A percentile compares a stretch with the other conserved stretches of the same genome.
Evolutionary conservation across 2,888 invertebrate genomes (phyloP).

Genomic region (Euzophera pinguis): DNA sequence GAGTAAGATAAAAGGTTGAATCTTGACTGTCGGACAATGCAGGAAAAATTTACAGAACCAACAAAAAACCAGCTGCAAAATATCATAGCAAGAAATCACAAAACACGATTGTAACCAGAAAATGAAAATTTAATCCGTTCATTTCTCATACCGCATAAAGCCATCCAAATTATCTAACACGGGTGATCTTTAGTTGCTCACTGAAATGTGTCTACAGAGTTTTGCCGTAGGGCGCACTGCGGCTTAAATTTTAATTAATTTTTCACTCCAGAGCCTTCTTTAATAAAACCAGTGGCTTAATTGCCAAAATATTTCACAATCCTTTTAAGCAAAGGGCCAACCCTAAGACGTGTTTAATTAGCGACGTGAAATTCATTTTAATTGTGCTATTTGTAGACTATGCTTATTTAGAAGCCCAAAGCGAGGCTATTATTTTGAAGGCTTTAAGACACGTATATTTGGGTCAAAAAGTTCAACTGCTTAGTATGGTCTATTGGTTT

Average conservation of each 20-base stretch:
- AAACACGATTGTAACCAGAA: constrained; percentile 22
- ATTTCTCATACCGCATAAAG: constrained; percentile 51
- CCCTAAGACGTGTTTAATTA: constrained; percentile 62
- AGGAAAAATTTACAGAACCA: too few relatives aligned
- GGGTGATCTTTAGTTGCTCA: constrained; percentile 71
- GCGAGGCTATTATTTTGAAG: constrained; percentile 12
- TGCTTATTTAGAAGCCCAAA: constrained; percentile 11
- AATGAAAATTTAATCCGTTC: constrained; percentile 42
- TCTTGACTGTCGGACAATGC: too few relatives aligned
- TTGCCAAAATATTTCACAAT: constrained; percentile 68
- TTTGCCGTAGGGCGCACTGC: constrained; percentile 54
- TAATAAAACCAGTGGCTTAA: constrained; percentile 59
- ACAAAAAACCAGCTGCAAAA: background rate
- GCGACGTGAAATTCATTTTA: constrained; percentile 42
- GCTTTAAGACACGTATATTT: constrained; percentile 12
- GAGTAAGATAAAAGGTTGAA: too few relatives aligned
- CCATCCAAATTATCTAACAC: constrained; percentile 66
- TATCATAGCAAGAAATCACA: background rate
- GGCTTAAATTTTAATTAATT: constrained; percentile 76
- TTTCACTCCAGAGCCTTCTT: constrained; percentile 69
- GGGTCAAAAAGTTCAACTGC: background rate
- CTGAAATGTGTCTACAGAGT: constrained; percentile 60
- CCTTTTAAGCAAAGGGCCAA: constrained; percentile 42
- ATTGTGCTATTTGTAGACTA: constrained; percentile 29
- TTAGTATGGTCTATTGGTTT: too few relatives aligned